A percentile compares a stretch with the other conserved stretches of the same genome.
These are phyloP conservation scores for Sialia sialis DNA, from an alignment of 2,113 vertebrate genomes.

Conservation along the genomic window DNA sequence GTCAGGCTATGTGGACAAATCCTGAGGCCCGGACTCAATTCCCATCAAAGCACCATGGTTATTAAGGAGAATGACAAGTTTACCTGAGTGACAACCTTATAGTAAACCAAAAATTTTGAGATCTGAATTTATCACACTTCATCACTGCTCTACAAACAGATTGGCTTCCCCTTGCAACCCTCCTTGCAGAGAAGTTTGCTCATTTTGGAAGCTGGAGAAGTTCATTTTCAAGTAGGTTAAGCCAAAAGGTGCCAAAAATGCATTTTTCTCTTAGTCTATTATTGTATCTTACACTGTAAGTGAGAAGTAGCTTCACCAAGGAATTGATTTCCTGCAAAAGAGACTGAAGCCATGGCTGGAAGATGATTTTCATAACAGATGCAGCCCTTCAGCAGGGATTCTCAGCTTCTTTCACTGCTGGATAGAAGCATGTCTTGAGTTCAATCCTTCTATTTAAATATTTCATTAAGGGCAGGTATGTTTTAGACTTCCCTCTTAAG, in stretches of 20 bases:
- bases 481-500: background rate
- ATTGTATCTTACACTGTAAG: constrained; percentile 66
- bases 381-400: constrained; percentile 56
- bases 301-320: constrained; percentile 65
- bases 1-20: constrained; percentile 9
- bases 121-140: constrained; percentile 26
- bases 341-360: constrained; percentile 39
- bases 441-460: constrained; percentile 43
- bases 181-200: constrained; percentile 35
- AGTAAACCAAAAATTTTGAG: background rate
- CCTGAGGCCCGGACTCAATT: background rate
- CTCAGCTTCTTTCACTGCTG: constrained; percentile 48
- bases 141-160: constrained; percentile 20
- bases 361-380: constrained; percentile 58
- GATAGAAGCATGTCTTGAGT: constrained; percentile 44
- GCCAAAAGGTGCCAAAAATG: constrained; percentile 65
- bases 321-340: constrained; percentile 58
- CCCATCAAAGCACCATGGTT: background rate
- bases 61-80: constrained; percentile 18
- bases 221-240: constrained; percentile 66
- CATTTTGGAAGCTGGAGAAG: constrained; percentile 39
- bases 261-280: constrained; percentile 64
- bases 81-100: background rate
- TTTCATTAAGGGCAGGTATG: constrained; percentile 32
- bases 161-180: constrained; percentile 33